Evolutionary conservation across 1,140 invertebrate genomes (phyloP), one percentile per base, ranked within the genome.

Genomic region (Leptinotarsa texana): DNA sequence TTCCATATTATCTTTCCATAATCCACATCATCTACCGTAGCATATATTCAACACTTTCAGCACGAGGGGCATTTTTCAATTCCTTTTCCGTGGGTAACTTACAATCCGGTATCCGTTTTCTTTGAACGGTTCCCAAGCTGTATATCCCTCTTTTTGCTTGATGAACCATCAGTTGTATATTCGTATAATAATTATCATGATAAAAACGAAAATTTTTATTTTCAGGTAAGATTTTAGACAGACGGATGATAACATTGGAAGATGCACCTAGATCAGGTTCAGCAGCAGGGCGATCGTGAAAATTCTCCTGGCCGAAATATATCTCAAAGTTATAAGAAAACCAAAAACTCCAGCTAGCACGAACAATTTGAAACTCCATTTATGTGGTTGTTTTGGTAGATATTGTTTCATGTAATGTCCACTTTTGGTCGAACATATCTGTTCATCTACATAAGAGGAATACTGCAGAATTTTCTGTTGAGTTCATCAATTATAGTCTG

Each of bases 1-100:
- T 69, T n/a, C n/a, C n/a, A n/a, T n/a, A n/a, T 47, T 69, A 49
- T 69, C 48, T 48, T n/a, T 47, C 68, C 68, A 69, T 24, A 63
- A 18, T 74, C 63, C 18, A 74, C 24, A 24, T 22, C 72, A 15
- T 42, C 42, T 18, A 42, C 15, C 24, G 6, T 69, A 2, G 42
- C 13, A 69, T 27, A 69, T 42, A 69, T 27, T 69, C 67, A 49
- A 67, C 71, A 74, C 15, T 75, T 24, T 15, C 69, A 21, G 70
- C 74, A n/a, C 77, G 13, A 15, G 51, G 13, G 51, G 15, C 51
- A 57, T 57, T n/a, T 57, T 57, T 57, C n/a, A 5, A 8, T 15
- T 57, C 17, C 1, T 57, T 57, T n/a, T 57, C 17, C 13, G 3
- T 18, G 4, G 51, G 51, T 57, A 57, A 57, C 51, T 57, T 57